These are phyloP conservation scores for Mirza zaza DNA, from an alignment of 2,113 vertebrate species.

Conservation along the genomic window DNA sequence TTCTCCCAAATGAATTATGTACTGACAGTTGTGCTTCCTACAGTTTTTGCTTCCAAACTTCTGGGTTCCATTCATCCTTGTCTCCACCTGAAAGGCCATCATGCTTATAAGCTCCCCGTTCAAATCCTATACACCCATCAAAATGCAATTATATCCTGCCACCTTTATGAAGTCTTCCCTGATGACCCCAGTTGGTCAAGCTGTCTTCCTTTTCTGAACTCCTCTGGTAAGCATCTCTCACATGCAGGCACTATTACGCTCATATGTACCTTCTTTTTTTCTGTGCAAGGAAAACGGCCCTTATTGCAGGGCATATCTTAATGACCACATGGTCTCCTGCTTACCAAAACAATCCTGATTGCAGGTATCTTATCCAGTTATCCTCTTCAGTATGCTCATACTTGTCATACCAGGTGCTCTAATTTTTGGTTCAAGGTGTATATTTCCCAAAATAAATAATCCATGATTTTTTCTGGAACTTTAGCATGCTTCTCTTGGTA, in stretches of 20 bases:
- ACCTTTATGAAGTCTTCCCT: neutral
- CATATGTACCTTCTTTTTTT: neutral
- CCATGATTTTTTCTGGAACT: neutral
- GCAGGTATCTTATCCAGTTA: neutral
- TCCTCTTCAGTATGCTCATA: neutral
- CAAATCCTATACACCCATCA: neutral
- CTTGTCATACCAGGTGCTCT: neutral
- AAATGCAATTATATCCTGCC: neutral
- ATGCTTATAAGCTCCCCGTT: neutral
- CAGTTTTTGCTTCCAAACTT: slow-evolving; percentile 6
- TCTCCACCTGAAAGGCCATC: neutral
- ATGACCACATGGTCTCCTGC: neutral
- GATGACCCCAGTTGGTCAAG: neutral
- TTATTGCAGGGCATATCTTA: neutral
- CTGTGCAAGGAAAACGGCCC: neutral
- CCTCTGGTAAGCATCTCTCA: neutral
- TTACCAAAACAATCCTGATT: neutral
- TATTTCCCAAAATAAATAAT: slow-evolving; percentile 22
- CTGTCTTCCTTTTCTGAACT: neutral
- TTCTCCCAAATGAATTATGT: neutral
- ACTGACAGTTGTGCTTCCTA: neutral
- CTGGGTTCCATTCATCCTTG: neutral
- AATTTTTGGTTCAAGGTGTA: neutral
- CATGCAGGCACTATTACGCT: neutral
- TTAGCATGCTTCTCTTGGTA: neutral